Evolutionary conservation across 1,140 invertebrate species (phyloP), one percentile per base, ranked within the genome.

Genomic region (Philopotamus ludificatus): DNA sequence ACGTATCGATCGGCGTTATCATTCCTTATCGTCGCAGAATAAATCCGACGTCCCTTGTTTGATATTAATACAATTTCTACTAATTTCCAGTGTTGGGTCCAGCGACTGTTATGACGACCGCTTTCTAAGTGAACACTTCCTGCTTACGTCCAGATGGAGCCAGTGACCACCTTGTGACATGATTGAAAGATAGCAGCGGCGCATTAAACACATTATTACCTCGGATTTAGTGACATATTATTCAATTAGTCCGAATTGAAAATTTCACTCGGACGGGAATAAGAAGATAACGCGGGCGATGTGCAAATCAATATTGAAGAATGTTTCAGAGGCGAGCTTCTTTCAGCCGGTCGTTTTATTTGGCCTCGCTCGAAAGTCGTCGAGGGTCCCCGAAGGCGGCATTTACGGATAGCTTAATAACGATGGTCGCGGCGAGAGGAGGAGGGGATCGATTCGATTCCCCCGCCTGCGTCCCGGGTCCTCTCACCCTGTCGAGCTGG

Each of bases 361-460:
- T n/a, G n/a, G n/a, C n/a, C n/a, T n/a, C n/a, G 41, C 12, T 50
- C 21, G 25, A 25, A 53, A 28, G 41, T 23, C 25, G 41, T 60
- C 41, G 10, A n/a, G n/a, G n/a, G n/a, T n/a, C n/a, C n/a, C n/a
- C n/a, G 39, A 39, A 18, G 26, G 57, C 41, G 23, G 57, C 57
- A 25, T 60, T 49, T 60, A 60, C 39, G 44, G 26, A 60, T 34
- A 60, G 57, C 57, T 60, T 60, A 60, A 60, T 60, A 60, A 60
- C 18, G 57, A 21, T 22, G 57, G 55, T 18, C 12, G 12, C 10
- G 10, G 7, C 7, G 34, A 39, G n/a, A 8, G 7, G 34, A 39
- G 7, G 4, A 4, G 16, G 44, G 16, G 16, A 16, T 47, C 44
- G 44, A 16, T 47, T 47, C 8, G 8, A 16, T 18, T 4, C 8